Percentiles rank a stretch among this genome's conserved stretches.
phyloP scores from a whole-genome alignment of 2,888 invertebrate genomes.

The Scelioninae gen. 2 region DNA sequence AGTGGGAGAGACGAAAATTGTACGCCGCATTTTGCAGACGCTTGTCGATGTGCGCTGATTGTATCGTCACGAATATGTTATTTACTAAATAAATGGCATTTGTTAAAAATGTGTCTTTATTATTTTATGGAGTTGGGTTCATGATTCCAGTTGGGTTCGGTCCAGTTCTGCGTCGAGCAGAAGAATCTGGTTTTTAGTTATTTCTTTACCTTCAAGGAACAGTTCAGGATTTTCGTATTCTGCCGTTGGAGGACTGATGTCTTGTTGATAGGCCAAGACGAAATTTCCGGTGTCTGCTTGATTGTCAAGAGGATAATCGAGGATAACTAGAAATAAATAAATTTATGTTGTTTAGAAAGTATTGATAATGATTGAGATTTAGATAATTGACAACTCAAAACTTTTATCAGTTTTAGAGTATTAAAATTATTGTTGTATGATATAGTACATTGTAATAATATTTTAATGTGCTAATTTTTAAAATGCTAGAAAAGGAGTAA shows the following conservation, averaged over 20 bases:
- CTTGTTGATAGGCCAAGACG: conserved; percentile 85
- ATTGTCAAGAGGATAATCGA: conserved; percentile 83
- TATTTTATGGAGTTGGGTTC: neutral
- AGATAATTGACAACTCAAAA: too few relatives aligned
- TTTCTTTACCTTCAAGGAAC: conserved; percentile 79
- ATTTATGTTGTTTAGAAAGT: too few relatives aligned
- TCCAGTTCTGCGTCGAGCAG: conserved; percentile 19
- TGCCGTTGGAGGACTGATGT: too few relatives aligned
- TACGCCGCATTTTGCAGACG: conserved; percentile 33
- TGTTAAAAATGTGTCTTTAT: conserved; percentile 72
- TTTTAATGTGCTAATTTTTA: too few relatives aligned
- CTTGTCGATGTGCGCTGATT: conserved; percentile 33
- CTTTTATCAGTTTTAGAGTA: too few relatives aligned
- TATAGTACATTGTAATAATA: too few relatives aligned
- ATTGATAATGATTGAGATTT: too few relatives aligned
- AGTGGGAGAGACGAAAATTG: conserved; percentile 22
- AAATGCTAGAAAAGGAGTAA: too few relatives aligned
- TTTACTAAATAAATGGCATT: conserved; percentile 53
- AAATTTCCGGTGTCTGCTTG: conserved; percentile 88
- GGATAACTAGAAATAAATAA: conserved; percentile 82
- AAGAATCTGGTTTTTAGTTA: conserved; percentile 63
- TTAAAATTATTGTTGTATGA: too few relatives aligned
- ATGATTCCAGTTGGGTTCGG: neutral
- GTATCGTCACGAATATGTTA: conserved; percentile 52
- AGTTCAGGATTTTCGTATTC: conserved; percentile 84